Conservation (phyloP, 2,888 invertebrate genomes). For the Acrobasis repandana region DNA sequence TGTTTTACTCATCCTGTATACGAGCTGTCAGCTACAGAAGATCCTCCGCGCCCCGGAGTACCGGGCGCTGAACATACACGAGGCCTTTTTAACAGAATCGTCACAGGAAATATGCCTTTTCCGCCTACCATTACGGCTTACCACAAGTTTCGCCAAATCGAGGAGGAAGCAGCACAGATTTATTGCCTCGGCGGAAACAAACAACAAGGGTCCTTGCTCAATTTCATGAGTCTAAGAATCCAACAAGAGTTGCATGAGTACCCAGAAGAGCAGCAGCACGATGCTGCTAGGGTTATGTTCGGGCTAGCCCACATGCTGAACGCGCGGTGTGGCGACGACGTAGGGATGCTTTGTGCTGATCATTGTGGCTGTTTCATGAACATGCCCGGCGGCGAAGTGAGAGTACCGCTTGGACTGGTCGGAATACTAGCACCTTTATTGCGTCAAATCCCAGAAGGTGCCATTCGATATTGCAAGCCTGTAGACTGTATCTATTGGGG, state of each 20-base stretch:
- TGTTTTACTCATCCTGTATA: slow-evolving; percentile 81
- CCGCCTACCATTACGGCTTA: slow-evolving; percentile 84
- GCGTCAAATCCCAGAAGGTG: slow-evolving; percentile 84
- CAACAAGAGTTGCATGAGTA: slow-evolving; percentile 86
- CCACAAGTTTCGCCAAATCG: slow-evolving; percentile 85
- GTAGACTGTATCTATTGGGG: slow-evolving; percentile 88
- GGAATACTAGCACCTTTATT: slow-evolving; percentile 86
- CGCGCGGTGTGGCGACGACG: slow-evolving; percentile 86
- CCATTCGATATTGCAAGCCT: slow-evolving; percentile 86
- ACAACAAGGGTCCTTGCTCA: slow-evolving; percentile 85
- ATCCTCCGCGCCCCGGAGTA: slow-evolving; percentile 81
- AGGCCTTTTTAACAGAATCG: slow-evolving; percentile 85
- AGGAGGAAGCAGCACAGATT: slow-evolving; percentile 84
- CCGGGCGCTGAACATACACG: slow-evolving; percentile 76
- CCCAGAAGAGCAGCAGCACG: slow-evolving; percentile 86
- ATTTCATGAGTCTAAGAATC: slow-evolving; percentile 85
- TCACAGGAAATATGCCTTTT: slow-evolving; percentile 84
- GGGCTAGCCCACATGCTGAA: slow-evolving; percentile 85
- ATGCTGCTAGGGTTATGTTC: slow-evolving; percentile 86
- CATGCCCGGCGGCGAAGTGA: slow-evolving; percentile 83
- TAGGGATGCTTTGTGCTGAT: slow-evolving; percentile 66
- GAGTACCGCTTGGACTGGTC: slow-evolving; percentile 85
- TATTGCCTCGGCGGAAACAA: slow-evolving; percentile 84
- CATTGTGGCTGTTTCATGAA: slow-evolving; percentile 72
- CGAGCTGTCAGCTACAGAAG: slow-evolving; percentile 84